phyloP scores from a whole-genome alignment of 1,140 invertebrate genomes.

The Zaprionus nigranus region DNA sequence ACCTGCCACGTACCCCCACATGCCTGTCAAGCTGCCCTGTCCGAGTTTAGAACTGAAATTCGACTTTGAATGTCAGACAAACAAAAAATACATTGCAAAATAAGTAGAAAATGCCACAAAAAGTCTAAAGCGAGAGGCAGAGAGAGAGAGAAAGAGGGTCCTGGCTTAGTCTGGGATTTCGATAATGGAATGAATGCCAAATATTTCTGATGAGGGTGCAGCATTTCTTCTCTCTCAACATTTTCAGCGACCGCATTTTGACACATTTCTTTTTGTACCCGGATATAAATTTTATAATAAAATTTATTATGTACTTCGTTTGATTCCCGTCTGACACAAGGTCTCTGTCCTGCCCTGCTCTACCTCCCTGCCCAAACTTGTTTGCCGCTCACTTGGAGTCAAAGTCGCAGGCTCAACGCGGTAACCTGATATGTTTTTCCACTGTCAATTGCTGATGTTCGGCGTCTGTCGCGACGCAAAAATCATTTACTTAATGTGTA shows the following conservation, averaged over 20 bases:
- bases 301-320: slow-evolving; percentile 79
- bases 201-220: slow-evolving; percentile 78
- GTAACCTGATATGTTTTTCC: slow-evolving; percentile 76
- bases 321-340: slow-evolving; percentile 37
- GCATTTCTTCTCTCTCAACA: neutral
- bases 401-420: slow-evolving; percentile 10
- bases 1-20: neutral
- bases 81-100: slow-evolving; percentile 23
- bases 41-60: slow-evolving; percentile 54
- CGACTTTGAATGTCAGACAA: slow-evolving; percentile 52
- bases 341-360: slow-evolving; percentile 11
- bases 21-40: slow-evolving; percentile 50
- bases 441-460: slow-evolving; percentile 70
- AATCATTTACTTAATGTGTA: slow-evolving; percentile 80
- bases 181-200: slow-evolving; percentile 82
- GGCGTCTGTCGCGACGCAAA: slow-evolving; percentile 55
- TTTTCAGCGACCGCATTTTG: slow-evolving; percentile 74
- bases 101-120: slow-evolving; percentile 8
- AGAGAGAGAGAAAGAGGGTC: slow-evolving; percentile 2
- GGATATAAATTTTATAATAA: slow-evolving; percentile 83
- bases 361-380: slow-evolving; percentile 20
- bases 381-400: slow-evolving; percentile 54
- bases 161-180: slow-evolving; percentile 79
- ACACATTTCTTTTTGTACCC: slow-evolving; percentile 62
- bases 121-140: neutral